Conservation (phyloP, 1,140 invertebrate species). For the Metaphire vulgaris region DNA sequence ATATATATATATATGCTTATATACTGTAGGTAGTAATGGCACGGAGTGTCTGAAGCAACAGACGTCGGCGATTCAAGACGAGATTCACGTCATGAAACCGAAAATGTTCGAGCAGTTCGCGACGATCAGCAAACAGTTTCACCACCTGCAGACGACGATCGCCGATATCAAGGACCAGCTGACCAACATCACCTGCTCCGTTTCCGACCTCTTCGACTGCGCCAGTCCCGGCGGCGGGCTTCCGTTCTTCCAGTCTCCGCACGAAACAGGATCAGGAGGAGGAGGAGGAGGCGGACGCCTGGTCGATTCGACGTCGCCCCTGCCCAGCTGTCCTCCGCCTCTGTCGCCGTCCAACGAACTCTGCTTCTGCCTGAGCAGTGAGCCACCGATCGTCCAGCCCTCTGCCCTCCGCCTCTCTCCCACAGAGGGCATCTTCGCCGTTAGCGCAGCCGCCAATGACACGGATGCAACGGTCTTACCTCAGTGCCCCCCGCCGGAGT, state of each 20-base stretch:
- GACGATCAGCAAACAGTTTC: neutral
- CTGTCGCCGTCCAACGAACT: neutral
- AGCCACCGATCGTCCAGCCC: no score
- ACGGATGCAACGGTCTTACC: no score
- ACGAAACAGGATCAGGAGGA: no score
- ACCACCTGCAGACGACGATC: neutral
- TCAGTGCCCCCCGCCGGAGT: neutral
- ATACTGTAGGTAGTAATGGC: neutral
- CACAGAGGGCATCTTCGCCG: neutral
- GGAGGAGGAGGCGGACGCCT: no score
- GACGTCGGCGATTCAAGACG: neutral
- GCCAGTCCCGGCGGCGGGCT: neutral
- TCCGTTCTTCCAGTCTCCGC: neutral
- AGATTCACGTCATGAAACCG: neutral
- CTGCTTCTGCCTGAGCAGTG: neutral
- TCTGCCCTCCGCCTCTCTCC: no score
- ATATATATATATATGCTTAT: no score
- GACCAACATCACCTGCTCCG: neutral
- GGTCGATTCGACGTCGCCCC: neutral
- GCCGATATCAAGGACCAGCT: neutral
- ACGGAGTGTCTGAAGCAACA: neutral
- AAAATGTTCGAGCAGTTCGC: neutral
- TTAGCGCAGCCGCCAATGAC: neutral
- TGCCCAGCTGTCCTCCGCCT: no score
- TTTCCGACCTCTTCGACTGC: neutral